Conservation (phyloP, 2,113 vertebrate species). For the Vulpes vulpes region DNA sequence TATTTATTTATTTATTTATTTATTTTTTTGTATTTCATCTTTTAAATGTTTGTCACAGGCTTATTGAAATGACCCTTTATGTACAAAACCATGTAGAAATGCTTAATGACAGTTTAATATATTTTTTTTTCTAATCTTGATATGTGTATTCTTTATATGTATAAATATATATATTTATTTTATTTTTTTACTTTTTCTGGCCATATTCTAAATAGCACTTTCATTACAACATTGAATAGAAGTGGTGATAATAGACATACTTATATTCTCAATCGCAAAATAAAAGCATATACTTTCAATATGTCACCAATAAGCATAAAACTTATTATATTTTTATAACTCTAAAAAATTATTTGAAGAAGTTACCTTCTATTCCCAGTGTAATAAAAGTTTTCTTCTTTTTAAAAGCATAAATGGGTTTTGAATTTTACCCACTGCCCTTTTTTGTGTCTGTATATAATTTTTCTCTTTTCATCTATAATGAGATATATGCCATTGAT, state of each 20-base stretch:
- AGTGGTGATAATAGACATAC: background rate
- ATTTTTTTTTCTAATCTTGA: slow-evolving; percentile 20
- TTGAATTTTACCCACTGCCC: background rate
- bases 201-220: background rate
- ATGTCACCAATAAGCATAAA: slow-evolving; percentile 1
- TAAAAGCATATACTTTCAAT: slow-evolving; percentile 14
- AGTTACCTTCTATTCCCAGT: background rate
- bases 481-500: background rate
- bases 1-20: too few species aligned
- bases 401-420: background rate
- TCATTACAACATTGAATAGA: background rate
- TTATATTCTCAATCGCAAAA: background rate
- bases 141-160: background rate
- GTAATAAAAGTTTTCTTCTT: background rate
- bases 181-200: background rate
- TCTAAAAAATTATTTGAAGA: slow-evolving; percentile 5
- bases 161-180: background rate
- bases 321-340: background rate
- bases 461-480: background rate
- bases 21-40: background rate
- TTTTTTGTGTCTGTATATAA: background rate
- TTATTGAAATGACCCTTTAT: background rate
- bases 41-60: background rate
- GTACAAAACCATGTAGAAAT: slow-evolving; percentile 4
- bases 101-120: background rate